These are phyloP conservation scores for Microcebus jonahi DNA, from an alignment of 2,113 vertebrate species.

Conservation along the genomic window DNA sequence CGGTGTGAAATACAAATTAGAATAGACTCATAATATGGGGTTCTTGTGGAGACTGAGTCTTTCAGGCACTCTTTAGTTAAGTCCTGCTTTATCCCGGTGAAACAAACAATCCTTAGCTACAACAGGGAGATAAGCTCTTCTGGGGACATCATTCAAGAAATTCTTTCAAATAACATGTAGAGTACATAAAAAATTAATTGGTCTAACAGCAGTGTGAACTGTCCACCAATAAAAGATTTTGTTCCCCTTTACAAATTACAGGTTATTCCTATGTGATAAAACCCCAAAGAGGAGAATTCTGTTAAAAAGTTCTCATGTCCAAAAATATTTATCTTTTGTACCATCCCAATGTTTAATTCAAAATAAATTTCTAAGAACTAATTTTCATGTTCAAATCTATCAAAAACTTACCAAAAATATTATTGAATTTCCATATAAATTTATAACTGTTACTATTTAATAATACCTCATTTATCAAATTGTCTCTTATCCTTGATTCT, in stretches of 20 bases:
- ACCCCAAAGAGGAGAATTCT: neutral
- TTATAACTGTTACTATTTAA: neutral
- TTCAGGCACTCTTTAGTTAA: neutral
- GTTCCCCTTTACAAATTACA: neutral
- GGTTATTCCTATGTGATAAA: neutral
- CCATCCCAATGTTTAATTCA: neutral
- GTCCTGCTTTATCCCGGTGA: neutral
- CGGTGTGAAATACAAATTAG: neutral
- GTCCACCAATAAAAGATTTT: neutral
- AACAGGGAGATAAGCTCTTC: neutral
- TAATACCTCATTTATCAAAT: neutral
- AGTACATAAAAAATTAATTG: neutral
- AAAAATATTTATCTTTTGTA: neutral
- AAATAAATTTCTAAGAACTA: neutral
- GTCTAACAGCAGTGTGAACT: neutral
- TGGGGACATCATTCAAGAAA: neutral
- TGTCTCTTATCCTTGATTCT: neutral
- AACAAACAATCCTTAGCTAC: neutral
- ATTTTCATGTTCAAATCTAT: neutral
- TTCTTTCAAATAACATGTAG: neutral
- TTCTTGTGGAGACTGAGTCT: neutral
- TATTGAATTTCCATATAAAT: neutral
- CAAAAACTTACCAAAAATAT: neutral
- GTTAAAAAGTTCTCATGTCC: neutral
- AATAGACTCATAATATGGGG: too few relatives aligned